Evolutionary conservation across 2,797 vertebrate genomes (phyloP).

Genomic region (Vireo griseus): DNA sequence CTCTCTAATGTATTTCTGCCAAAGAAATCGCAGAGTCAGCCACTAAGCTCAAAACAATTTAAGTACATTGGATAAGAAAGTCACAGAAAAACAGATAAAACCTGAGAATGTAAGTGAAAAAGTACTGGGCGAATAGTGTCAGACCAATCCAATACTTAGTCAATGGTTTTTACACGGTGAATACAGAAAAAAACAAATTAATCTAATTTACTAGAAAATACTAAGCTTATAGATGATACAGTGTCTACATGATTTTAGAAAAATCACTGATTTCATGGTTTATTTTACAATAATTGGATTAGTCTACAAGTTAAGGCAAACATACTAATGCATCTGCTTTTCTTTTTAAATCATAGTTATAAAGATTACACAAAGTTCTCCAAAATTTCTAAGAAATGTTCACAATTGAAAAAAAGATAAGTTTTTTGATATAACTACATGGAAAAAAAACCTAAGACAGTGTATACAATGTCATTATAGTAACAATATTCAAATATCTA

Average conservation of each 20-base stretch:
- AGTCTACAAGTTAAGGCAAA: slow-evolving; percentile 94
- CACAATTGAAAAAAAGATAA: slow-evolving; percentile 78
- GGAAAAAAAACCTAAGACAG: slow-evolving; percentile 76
- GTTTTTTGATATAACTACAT: slow-evolving; percentile 79
- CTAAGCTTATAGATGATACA: slow-evolving; percentile 64
- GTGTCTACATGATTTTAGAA: slow-evolving; percentile 69
- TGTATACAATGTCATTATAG: slow-evolving; percentile 80
- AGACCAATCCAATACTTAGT: slow-evolving; percentile 30
- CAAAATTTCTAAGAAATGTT: slow-evolving; percentile 78
- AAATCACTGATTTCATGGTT: slow-evolving; percentile 76
- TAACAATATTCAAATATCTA: slow-evolving; percentile 81
- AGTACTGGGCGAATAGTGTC: background rate
- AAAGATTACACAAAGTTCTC: slow-evolving; percentile 77
- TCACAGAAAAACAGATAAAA: slow-evolving; percentile 24
- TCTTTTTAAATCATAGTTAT: slow-evolving; percentile 79
- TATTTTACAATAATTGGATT: slow-evolving; percentile 84
- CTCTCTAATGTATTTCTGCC: background rate
- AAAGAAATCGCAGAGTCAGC: background rate
- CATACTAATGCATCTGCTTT: slow-evolving; percentile 84
- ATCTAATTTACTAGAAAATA: slow-evolving; percentile 49
- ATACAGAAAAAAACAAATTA: slow-evolving; percentile 8
- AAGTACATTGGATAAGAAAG: background rate
- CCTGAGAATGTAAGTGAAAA: slow-evolving; percentile 52
- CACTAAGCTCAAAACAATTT: background rate
- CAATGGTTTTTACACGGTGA: background rate